Base-by-base conservation (phyloP, 2,797 vertebrate genomes). In the Chaenodraco wilsoni region DNA sequence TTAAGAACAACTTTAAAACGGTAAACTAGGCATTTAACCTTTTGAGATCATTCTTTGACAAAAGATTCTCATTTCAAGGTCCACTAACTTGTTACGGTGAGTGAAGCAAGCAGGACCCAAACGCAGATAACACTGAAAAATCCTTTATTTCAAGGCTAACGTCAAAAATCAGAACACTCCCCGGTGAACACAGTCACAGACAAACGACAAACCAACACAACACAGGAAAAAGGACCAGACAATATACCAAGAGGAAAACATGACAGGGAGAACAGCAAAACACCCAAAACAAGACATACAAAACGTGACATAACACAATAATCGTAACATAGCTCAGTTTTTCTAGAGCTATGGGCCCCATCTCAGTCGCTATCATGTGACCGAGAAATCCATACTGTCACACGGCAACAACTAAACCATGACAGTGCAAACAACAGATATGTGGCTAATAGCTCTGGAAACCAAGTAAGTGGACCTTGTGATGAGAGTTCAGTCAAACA, bases 351-450 rank as follows among this genome's bases (percentile, higher is more conserved):
- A 57, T 60, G 10, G 23, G 54, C 33, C 17, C 6, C 12, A 41
- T 52, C 31, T 55, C 51, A 52, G 19, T 17, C 5, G 4, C 45
- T 13, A 41, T n/a, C 51, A 54, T 14, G 19, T 69, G 69, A 79
- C 49, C 1, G 11, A 16, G 4, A 64, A 31, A 48, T 31, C 54
- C 56, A 54, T 33, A 19, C 15, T 21, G 41, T 69, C 56, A 58
- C 44, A 11, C n/a, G 13, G 48, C 17, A 40, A 58, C 10, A 64
- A 51, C 16, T 15, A 49, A 49, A 58, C 16, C 21, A 52, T 55
- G 46, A 66, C 61, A 75, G 74, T 14, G 12, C 9, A 55, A 50
- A 41, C 51, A 31, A 10, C 48, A 45, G 52, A 43, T 13, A 11
- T n/a, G n/a, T 48, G 16, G 14, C 57, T 37, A 7, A 65, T 48